Base-by-base conservation (phyloP, 2,888 invertebrate species). In the Dasysyrphus albostriatus region DNA sequence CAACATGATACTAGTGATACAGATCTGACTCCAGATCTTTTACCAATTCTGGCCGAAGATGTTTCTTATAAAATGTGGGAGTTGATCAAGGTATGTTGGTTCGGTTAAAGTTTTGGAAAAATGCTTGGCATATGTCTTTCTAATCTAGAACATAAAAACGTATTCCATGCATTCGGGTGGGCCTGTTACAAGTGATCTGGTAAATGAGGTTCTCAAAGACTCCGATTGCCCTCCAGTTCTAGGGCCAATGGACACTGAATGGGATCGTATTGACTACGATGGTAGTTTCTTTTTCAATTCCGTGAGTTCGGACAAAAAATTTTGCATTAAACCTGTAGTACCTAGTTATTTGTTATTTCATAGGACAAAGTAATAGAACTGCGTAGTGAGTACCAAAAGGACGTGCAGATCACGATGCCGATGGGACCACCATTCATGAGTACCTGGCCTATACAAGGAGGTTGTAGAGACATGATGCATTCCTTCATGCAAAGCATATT, bases 41-140 rank as follows among this genome's bases (percentile, higher is more conserved):
- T 91, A 67, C 89, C 92, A 0, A 90, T 90, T 0, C 76, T 93
- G 5, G 93, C 93, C 0, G 93, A 93, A 83, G 93, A 93, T 89
- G 92, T 90, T 5, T 91, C 93, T 8, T 93, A 93, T 82, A 92
- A 92, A 88, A 73, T 93, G 24, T 93, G 93, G 93, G 93, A 93
- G 81, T 67, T 93, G 2, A 89, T 91, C 16, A 93, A 93, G 89
- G 93, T 93, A 93, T 89, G 93, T 93, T 90, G 32, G 88, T 37
- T 34, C 8, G 12, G 9, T n/a, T 56, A 0, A 14, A 49, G 12
- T 24, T 32, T 10, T 39, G 2, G 1, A n/a, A 6, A 19, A n/a
- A 19, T 7, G 19, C 3, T 3, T 10, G 9, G 54, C n/a, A 54
- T 32, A 10, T 51, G 76, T 24, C 32, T 19, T 6, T 4, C 1